Percentiles rank a stretch among this genome's conserved stretches.
phyloP scores from a whole-genome alignment of 1,140 invertebrate genomes.

The Bombus huntii region DNA sequence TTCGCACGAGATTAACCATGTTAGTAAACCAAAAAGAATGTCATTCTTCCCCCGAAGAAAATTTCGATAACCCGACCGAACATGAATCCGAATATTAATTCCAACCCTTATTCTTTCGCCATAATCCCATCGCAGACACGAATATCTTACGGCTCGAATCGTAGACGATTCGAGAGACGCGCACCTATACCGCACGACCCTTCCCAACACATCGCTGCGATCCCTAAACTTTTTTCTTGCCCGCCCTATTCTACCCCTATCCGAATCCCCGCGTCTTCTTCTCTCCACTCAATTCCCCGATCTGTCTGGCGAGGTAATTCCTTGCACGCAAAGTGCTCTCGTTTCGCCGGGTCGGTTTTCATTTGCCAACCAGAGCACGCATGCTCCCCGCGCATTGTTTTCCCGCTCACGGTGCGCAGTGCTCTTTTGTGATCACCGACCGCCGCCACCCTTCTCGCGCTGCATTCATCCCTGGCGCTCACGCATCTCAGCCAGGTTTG shows the following conservation, averaged over 20 bases:
- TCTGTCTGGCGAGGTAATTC: slow-evolving; percentile 47
- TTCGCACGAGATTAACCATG: not conserved
- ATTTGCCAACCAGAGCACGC: slow-evolving; percentile 37
- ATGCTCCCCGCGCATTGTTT: slow-evolving; percentile 43
- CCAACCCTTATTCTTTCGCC: not conserved
- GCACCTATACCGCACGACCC: not conserved
- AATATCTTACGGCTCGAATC: not conserved
- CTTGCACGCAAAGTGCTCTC: slow-evolving; percentile 48
- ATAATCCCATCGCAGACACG: not conserved
- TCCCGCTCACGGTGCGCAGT: slow-evolving; percentile 26
- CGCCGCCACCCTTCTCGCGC: not conserved
- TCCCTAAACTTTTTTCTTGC: not conserved
- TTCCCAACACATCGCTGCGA: not conserved
- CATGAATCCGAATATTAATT: not conserved
- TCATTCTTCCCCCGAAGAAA: not conserved
- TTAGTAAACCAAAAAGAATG: not conserved
- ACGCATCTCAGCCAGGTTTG: slow-evolving; percentile 23
- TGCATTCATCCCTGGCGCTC: slow-evolving; percentile 12
- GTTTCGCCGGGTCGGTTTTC: slow-evolving; percentile 40
- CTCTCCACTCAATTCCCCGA: slow-evolving; percentile 30
- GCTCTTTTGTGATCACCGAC: slow-evolving; percentile 52
- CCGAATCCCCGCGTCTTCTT: not conserved
- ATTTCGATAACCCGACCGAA: not conserved
- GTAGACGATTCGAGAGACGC: not conserved
- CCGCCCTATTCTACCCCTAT: not conserved